Evolutionary conservation across 2,888 invertebrate species (phyloP).

Genomic region (Ferdinandea cuprea): DNA sequence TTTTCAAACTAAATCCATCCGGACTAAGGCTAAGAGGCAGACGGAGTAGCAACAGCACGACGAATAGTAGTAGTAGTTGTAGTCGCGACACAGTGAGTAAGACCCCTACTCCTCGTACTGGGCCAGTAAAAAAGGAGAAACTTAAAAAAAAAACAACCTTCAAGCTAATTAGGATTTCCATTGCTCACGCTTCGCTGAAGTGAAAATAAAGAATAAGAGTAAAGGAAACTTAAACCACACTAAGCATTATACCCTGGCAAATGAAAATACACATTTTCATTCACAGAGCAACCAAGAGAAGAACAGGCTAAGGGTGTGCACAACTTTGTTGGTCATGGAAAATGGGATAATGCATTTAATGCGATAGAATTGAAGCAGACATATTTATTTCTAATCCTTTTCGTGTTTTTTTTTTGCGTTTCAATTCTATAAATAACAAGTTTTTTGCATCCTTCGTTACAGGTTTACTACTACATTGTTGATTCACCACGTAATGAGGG

Average conservation of each 20-base stretch:
- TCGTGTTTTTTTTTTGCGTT: background rate
- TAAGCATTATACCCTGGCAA: slow-evolving; percentile 60
- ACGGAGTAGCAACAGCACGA: slow-evolving; percentile 14
- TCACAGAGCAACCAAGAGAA: too few species aligned
- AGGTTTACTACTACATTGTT: slow-evolving; percentile 97
- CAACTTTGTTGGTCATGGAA: slow-evolving; percentile 21
- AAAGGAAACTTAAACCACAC: slow-evolving; percentile 56
- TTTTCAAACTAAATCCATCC: slow-evolving; percentile 71
- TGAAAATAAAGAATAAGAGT: slow-evolving; percentile 60
- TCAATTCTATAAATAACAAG: too few species aligned
- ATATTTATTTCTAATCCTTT: slow-evolving; percentile 57
- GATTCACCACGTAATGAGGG: slow-evolving; percentile 96
- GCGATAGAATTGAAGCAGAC: slow-evolving; percentile 33
- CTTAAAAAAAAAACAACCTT: slow-evolving; percentile 32
- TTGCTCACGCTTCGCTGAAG: slow-evolving; percentile 71
- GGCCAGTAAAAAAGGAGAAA: background rate
- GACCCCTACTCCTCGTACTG: background rate
- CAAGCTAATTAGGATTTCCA: slow-evolving; percentile 73
- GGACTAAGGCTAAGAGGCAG: slow-evolving; percentile 22
- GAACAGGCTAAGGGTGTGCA: background rate
- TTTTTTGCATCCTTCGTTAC: slow-evolving; percentile 76
- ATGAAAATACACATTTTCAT: slow-evolving; percentile 40
- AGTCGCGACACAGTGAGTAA: slow-evolving; percentile 7
- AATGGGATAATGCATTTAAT: slow-evolving; percentile 39
- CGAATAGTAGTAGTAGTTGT: background rate